phyloP scores from a whole-genome alignment of 2,113 vertebrate genomes.

The Pygathrix nemaeus region DNA sequence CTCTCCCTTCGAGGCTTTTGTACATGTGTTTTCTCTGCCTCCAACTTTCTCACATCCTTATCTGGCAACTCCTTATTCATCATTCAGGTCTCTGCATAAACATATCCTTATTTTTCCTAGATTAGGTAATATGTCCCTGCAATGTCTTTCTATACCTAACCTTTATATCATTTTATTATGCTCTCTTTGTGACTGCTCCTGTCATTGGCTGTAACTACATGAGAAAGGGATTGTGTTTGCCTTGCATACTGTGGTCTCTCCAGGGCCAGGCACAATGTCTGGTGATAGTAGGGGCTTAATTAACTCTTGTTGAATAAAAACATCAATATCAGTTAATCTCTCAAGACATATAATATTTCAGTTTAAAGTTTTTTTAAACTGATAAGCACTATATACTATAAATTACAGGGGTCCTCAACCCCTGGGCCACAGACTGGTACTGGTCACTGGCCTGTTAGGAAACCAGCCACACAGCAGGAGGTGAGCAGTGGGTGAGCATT shows the following conservation, averaged over 20 bases:
- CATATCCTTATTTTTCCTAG: not conserved
- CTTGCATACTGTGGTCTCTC: not conserved
- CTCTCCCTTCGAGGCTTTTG: not conserved
- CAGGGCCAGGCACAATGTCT: not conserved
- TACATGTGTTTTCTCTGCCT: not conserved
- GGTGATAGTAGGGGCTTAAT: not conserved
- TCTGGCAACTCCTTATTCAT: not conserved
- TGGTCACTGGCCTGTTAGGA: too few species aligned
- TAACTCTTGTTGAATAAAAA: not conserved
- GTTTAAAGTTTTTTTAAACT: not conserved
- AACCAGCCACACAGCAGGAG: too few species aligned
- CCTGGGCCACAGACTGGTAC: too few species aligned
- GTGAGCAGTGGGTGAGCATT: too few species aligned
- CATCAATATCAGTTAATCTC: slow-evolving; percentile 2
- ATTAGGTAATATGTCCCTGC: not conserved
- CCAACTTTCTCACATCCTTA: not conserved
- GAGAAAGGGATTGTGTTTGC: not conserved
- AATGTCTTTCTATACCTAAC: not conserved
- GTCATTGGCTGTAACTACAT: not conserved
- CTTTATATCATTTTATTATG: not conserved
- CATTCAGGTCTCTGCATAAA: not conserved
- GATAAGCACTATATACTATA: not conserved
- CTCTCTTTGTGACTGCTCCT: not conserved
- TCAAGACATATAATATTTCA: slow-evolving; percentile 8
- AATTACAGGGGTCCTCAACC: not conserved